phyloP scores from a whole-genome alignment of 2,797 vertebrate genomes.

The Scolopax bukidnonensis region DNA sequence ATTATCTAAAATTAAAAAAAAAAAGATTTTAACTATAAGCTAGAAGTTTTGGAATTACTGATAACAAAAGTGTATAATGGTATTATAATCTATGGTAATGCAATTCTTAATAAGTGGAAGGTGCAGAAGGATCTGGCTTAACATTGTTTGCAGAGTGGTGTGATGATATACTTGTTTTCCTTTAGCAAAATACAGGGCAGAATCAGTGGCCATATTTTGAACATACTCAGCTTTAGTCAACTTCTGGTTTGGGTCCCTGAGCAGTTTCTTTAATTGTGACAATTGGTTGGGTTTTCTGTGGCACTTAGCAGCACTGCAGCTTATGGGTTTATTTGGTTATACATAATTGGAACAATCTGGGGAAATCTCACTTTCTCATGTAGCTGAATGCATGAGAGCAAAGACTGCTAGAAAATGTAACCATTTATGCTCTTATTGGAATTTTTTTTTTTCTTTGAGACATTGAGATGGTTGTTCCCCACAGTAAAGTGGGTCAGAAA shows the following conservation, averaged over 20 bases:
- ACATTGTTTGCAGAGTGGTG: neutral
- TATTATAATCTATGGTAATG: neutral
- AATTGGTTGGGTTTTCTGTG: neutral
- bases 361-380: neutral
- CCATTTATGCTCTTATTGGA: neutral
- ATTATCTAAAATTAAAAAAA: neutral
- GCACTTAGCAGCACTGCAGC: neutral
- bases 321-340: neutral
- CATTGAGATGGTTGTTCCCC: neutral
- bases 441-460: neutral
- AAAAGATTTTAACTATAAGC: neutral
- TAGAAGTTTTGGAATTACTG: neutral
- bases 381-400: neutral
- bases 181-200: neutral
- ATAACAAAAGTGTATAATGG: neutral
- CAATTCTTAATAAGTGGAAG: neutral
- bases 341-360: neutral
- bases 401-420: neutral
- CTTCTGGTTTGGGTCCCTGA: neutral
- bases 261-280: neutral
- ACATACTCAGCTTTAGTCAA: neutral
- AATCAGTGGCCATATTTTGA: neutral
- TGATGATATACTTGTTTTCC: neutral
- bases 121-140: neutral
- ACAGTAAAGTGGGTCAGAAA: neutral